phyloP scores from a whole-genome alignment of 2,113 vertebrate genomes.

The Mustelus asterias region DNA sequence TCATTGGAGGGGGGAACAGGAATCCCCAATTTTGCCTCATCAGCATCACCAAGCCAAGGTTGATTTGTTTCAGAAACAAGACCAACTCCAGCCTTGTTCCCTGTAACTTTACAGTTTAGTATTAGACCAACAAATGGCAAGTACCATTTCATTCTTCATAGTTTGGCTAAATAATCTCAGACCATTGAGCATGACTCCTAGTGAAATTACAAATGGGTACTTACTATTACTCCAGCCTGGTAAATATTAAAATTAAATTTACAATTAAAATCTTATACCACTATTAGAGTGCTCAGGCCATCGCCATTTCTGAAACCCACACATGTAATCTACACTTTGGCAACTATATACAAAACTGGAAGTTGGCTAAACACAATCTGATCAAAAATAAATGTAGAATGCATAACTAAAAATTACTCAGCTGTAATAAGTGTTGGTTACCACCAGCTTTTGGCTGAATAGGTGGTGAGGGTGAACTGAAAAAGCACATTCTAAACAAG shows the following conservation, averaged over 20 bases:
- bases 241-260: background rate
- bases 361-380: background rate
- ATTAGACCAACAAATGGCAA: background rate
- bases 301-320: background rate
- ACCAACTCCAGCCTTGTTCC: background rate
- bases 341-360: background rate
- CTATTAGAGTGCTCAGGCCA: background rate
- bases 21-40: background rate
- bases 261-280: background rate
- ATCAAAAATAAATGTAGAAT: background rate
- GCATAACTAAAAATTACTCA: too few species aligned
- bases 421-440: background rate
- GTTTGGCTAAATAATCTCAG: background rate
- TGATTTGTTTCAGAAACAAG: background rate
- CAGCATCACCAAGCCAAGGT: too few species aligned
- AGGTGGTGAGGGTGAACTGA: background rate
- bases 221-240: too few species aligned
- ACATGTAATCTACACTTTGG: background rate
- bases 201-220: too few species aligned
- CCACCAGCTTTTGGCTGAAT: background rate
- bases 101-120: too few species aligned
- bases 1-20: background rate
- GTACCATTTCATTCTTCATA: too few species aligned
- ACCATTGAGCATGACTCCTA: background rate
- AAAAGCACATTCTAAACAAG: background rate